Percentiles rank a stretch among this genome's conserved stretches.
These are phyloP conservation scores for Euleptes europaea DNA, from an alignment of 2,113 vertebrate species.

Conservation along the genomic window DNA sequence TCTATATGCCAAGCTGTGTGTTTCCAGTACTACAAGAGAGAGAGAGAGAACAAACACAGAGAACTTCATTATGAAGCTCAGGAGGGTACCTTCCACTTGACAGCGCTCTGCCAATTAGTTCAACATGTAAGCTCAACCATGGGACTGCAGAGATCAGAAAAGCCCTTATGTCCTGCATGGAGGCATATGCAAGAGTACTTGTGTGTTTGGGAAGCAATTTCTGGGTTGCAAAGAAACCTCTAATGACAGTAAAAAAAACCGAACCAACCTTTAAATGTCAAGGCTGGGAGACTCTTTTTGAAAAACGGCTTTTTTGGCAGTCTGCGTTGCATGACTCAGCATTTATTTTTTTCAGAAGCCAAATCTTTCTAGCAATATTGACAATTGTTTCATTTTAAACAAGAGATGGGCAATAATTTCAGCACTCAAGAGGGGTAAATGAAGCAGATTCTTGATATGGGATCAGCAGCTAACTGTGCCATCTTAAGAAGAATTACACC, in stretches of 20 bases:
- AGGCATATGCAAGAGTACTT: rapidly evolving
- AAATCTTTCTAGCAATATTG: slow-evolving; percentile 3
- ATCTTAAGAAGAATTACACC: too few species aligned
- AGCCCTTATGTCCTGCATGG: not conserved
- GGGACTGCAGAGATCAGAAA: not conserved
- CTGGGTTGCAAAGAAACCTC: not conserved
- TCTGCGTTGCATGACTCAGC: not conserved
- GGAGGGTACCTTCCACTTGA: not conserved
- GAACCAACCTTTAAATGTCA: not conserved
- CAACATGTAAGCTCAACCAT: not conserved
- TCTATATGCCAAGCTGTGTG: slow-evolving; percentile 47
- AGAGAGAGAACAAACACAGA: slow-evolving; percentile 12
- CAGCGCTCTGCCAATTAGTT: not conserved
- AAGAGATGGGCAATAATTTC: not conserved
- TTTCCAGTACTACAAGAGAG: slow-evolving; percentile 36
- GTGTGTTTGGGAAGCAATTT: rapidly evolving
- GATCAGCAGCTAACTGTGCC: not conserved
- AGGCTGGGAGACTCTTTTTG: not conserved
- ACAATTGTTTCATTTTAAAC: not conserved
- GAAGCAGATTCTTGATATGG: not conserved
- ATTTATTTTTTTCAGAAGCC: slow-evolving; percentile 9
- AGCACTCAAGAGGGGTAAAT: not conserved
- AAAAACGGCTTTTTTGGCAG: not conserved
- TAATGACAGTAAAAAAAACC: not conserved
- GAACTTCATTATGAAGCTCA: slow-evolving; percentile 38